Percentiles rank a stretch among this genome's conserved stretches.
phyloP scores from a whole-genome alignment of 2,797 vertebrate species.

The Typhlichthys eigenmanni region DNA sequence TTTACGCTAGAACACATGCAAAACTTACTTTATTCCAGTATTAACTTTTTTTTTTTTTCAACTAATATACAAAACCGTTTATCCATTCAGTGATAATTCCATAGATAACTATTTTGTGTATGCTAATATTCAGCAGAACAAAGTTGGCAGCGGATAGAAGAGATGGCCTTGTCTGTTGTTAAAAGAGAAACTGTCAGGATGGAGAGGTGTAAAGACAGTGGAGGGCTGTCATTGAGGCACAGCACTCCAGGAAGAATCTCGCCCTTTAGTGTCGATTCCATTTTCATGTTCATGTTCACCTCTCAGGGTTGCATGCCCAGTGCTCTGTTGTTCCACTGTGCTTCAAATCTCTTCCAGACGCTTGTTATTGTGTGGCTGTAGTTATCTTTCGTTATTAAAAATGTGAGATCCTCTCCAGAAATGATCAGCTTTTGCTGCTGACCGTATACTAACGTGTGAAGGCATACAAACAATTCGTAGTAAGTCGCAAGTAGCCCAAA shows the following conservation, averaged over 20 bases:
- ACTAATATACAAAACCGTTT: not conserved
- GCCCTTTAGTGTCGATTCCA: slow-evolving; percentile 6
- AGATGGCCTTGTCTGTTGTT: slow-evolving; percentile 46
- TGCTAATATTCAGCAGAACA: not conserved
- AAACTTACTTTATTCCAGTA: too few relatives aligned
- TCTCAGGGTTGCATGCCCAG: too few relatives aligned
- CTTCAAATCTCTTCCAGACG: too few relatives aligned
- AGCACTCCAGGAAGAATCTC: slow-evolving; percentile 17
- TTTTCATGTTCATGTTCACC: slow-evolving; percentile 1
- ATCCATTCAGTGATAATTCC: not conserved
- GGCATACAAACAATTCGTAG: too few relatives aligned
- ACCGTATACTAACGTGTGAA: too few relatives aligned
- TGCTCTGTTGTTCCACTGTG: too few relatives aligned
- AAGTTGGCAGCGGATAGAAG: slow-evolving; percentile 19
- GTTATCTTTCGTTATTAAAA: too few relatives aligned
- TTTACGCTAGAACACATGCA: not conserved
- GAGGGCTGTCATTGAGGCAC: slow-evolving; percentile 5
- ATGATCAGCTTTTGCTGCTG: too few relatives aligned
- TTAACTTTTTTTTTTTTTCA: not conserved
- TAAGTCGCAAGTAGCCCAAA: too few relatives aligned
- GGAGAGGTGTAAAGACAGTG: slow-evolving; percentile 31
- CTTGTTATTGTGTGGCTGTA: too few relatives aligned
- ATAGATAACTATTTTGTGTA: not conserved
- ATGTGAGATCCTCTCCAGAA: too few relatives aligned
- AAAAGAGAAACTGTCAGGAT: slow-evolving; percentile 30